phyloP scores from a whole-genome alignment of 92 coral and sea anemone species.

The Actinostola sp. region DNA sequence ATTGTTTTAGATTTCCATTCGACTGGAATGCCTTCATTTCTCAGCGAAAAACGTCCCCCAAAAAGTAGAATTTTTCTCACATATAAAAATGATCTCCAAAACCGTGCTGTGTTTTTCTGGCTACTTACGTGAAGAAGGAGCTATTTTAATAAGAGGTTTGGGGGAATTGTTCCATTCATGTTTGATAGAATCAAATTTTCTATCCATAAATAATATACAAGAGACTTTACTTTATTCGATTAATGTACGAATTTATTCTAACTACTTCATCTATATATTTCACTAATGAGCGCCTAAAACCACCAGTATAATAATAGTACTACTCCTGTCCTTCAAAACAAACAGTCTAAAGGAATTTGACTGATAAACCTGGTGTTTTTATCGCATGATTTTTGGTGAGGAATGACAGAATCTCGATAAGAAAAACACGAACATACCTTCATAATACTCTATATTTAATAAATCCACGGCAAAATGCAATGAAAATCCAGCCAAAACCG shows the following conservation, averaged over 20 bases:
- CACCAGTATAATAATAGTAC: slow-evolving; percentile 1
- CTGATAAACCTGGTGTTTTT: neutral
- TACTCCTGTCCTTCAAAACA: neutral
- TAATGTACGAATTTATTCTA: neutral
- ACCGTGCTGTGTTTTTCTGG: too few species aligned
- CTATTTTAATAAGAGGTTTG: too few species aligned
- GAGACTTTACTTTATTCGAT: neutral
- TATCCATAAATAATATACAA: neutral
- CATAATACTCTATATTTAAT: too few species aligned
- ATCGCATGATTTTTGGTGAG: neutral
- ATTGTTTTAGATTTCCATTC: neutral
- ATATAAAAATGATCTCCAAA: too few species aligned
- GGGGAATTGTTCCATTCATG: neutral
- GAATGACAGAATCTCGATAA: neutral
- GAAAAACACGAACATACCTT: neutral
- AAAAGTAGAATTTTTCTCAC: too few species aligned
- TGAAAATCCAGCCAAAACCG: too few species aligned
- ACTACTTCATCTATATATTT: slow-evolving; percentile 1
- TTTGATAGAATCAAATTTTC: slow-evolving; percentile 5
- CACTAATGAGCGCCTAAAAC: slow-evolving; percentile 13
- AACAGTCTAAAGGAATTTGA: slow-evolving; percentile 15
- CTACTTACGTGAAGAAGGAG: too few species aligned
- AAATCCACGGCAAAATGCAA: too few species aligned
- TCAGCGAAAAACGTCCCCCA: too few species aligned
- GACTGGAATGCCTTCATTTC: too few species aligned